Percentiles rank a stretch among this genome's conserved stretches.
Conservation (phyloP, 1,140 invertebrate species). For the Euwallacea fornicatus region DNA sequence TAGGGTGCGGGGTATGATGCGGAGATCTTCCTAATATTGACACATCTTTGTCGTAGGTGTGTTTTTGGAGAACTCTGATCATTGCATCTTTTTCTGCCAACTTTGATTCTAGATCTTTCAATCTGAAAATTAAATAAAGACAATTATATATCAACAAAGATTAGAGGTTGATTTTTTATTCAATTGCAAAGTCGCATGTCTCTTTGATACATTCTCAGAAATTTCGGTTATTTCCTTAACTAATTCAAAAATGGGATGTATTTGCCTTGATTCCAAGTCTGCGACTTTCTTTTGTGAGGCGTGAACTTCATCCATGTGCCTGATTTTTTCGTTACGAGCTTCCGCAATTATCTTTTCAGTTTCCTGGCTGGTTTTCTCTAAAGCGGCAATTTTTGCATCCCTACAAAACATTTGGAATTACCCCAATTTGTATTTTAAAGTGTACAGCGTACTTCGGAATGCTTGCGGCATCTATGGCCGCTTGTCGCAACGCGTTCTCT, state of each 20-base stretch:
- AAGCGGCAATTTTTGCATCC: conserved; percentile 82
- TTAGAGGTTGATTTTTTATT: too few species aligned
- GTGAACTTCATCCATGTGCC: conserved; percentile 85
- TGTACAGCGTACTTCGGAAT: conserved; percentile 72
- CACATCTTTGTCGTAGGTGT: conserved; percentile 69
- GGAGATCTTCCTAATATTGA: conserved; percentile 57
- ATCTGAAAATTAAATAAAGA: conserved; percentile 55
- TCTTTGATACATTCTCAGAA: background rate
- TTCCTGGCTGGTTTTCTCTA: conserved; percentile 83
- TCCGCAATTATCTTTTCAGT: conserved; percentile 86
- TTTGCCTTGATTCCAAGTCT: conserved; percentile 77
- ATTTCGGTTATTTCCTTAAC: background rate
- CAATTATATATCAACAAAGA: background rate
- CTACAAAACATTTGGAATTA: conserved; percentile 52
- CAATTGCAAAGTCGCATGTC: background rate
- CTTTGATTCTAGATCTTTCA: conserved; percentile 86
- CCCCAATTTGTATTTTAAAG: conserved; percentile 5
- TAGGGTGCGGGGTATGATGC: conserved; percentile 59
- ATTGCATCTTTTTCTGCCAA: conserved; percentile 86
- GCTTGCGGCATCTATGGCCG: conserved; percentile 81
- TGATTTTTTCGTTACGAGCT: conserved; percentile 81
- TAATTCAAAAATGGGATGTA: background rate
- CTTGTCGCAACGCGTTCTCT: conserved; percentile 80
- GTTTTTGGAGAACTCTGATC: conserved; percentile 85
- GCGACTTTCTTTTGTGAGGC: conserved; percentile 80